These are phyloP conservation scores for Benthosema pterotum DNA, from an alignment of 2,797 vertebrate genomes.

Conservation along the genomic window DNA sequence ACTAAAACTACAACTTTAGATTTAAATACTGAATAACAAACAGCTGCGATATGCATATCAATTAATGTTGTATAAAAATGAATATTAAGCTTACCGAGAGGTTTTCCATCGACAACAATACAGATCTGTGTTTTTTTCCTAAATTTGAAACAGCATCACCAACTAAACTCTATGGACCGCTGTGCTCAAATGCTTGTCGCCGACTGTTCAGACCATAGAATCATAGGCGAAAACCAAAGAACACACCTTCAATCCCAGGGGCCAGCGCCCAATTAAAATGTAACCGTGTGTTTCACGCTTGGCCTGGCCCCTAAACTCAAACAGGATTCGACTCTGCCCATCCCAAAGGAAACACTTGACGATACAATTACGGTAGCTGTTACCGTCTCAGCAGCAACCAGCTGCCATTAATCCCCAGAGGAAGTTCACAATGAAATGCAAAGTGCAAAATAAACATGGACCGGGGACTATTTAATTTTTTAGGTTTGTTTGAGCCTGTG, in stretches of 20 bases:
- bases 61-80: neutral
- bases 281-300: constrained; percentile 63
- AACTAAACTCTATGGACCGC: constrained; percentile 43
- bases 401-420: constrained; percentile 51
- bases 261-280: constrained; percentile 74
- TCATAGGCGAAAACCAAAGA: constrained; percentile 56
- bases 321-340: constrained; percentile 50
- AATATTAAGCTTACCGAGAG: constrained; percentile 72
- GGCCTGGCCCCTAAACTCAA: constrained; percentile 49
- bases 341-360: constrained; percentile 54
- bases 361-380: constrained; percentile 62
- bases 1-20: too few species aligned
- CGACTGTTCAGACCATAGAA: constrained; percentile 47
- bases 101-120: constrained; percentile 68
- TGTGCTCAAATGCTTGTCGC: constrained; percentile 51
- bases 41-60: too few species aligned
- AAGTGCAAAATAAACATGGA: constrained; percentile 61
- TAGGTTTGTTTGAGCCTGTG: neutral
- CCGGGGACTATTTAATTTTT: neutral
- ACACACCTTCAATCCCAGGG: constrained; percentile 51
- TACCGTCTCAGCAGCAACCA: constrained; percentile 59
- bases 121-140: constrained; percentile 9
- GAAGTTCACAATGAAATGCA: constrained; percentile 19
- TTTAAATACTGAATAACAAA: too few species aligned
- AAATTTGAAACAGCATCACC: constrained; percentile 14